Evolutionary conservation across 2,888 invertebrate species (phyloP), one percentile per base, ranked within the genome.

Genomic region (Lycia hirtaria): DNA sequence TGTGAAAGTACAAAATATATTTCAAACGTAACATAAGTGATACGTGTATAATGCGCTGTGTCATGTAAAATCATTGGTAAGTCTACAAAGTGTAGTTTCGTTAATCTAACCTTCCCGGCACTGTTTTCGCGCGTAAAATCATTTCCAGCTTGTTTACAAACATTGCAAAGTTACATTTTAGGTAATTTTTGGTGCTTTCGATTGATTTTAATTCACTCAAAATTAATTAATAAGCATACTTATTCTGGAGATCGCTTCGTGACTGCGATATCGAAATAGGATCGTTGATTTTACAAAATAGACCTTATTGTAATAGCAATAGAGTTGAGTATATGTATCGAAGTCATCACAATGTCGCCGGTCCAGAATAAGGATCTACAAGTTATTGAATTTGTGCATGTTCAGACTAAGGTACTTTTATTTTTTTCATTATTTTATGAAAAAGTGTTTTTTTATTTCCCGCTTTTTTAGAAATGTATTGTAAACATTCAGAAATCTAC

Each of bases 181-280:
- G 32, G 3, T 2, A 14, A n/a, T 14, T 54, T 22, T 22, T 35
- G 33, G 48, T 28, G 14, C 43, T 55, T 55, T 41, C 33, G 63
- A 68, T 65, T 51, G 65, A 71, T 72, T 75, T 73, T 76, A 63
- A 69, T 69, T 65, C 55, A 54, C 65, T 66, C 58, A 63, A 70
- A 69, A 76, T 74, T 79, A 78, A 81, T 82, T 83, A 85, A 76
- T 68, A 49, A 15, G 57, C 65, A 67, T 75, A 65, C 67, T 65
- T 88, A 89, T 86, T 89, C 88, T 81, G 75, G 56, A 76, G 75
- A 79, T 81, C 65, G 76, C 67, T 69, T 82, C 72, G 71, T 56
- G 24, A 52, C 32, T 60, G 69, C 66, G 63, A 66, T 64, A 73
- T 73, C 67, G 73, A 60, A 59, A 51, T 50, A 56, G 57, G 28